These are phyloP conservation scores for Rhea pennata DNA, from an alignment of 2,113 vertebrate species.

Conservation along the genomic window DNA sequence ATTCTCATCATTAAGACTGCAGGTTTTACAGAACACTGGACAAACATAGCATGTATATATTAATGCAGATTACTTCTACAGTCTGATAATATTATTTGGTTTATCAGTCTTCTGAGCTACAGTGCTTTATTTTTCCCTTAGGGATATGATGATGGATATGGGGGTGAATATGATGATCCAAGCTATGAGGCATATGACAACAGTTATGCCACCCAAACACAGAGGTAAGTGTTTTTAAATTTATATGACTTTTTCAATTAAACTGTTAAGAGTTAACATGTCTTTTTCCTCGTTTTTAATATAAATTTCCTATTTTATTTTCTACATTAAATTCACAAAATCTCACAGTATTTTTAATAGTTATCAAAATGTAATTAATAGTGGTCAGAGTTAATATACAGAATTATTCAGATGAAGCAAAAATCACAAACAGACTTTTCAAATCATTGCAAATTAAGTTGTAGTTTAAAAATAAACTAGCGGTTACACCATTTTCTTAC, in stretches of 20 bases:
- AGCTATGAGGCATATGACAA: slow-evolving; percentile 92
- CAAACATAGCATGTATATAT: neutral
- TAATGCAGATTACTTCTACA: neutral
- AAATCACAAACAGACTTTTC: neutral
- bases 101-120: slow-evolving; percentile 13
- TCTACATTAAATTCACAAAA: neutral
- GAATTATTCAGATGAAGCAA: neutral
- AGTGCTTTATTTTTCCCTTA: slow-evolving; percentile 58
- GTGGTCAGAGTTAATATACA: neutral
- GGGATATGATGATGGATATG: slow-evolving; percentile 95
- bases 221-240: slow-evolving; percentile 82
- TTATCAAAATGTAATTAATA: neutral
- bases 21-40: neutral
- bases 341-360: neutral
- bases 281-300: neutral
- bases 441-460: neutral
- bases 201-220: slow-evolving; percentile 88
- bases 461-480: neutral
- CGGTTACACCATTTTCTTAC: fast-evolving
- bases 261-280: neutral
- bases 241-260: neutral
- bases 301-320: neutral
- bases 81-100: neutral
- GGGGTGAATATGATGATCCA: slow-evolving; percentile 93
- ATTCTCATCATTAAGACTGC: neutral